Conservation (phyloP, 1,140 invertebrate genomes). For the Lordiphosa clarofinis region DNA sequence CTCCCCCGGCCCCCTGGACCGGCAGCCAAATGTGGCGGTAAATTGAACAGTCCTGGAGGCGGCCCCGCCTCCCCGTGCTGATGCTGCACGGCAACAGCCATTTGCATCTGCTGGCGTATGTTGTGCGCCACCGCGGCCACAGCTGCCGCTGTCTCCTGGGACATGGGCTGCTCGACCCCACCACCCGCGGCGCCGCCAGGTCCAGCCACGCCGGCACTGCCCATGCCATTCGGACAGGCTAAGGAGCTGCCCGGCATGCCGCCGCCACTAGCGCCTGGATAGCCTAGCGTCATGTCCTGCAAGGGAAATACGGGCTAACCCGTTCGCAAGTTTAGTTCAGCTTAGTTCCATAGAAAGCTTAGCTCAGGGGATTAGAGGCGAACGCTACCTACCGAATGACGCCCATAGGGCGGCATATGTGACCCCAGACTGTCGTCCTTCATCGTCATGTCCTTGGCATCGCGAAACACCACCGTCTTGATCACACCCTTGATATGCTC, state of each 20-base stretch:
- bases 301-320: conserved; percentile 77
- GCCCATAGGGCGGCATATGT: conserved; percentile 68
- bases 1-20: conserved; percentile 70
- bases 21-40: conserved; percentile 66
- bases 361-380: neutral
- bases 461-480: conserved; percentile 93
- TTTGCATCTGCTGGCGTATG: conserved; percentile 86
- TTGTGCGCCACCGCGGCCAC: conserved; percentile 82
- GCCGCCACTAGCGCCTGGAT: conserved; percentile 63
- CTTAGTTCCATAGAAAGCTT: neutral
- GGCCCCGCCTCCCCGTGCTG: conserved; percentile 81
- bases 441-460: conserved; percentile 87
- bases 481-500: conserved; percentile 95
- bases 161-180: conserved; percentile 59
- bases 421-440: conserved; percentile 84
- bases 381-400: conserved; percentile 74
- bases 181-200: conserved; percentile 22
- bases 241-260: conserved; percentile 37
- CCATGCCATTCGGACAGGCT: conserved; percentile 64
- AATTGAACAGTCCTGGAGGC: conserved; percentile 78
- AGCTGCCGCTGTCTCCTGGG: conserved; percentile 75
- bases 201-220: conserved; percentile 11
- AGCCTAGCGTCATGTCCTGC: conserved; percentile 71
- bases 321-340: conserved; percentile 47
- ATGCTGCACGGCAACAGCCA: conserved; percentile 84